Evolutionary conservation across 2,888 invertebrate genomes (phyloP), one percentile per base, ranked within the genome.

Genomic region (Volucella bombylans): DNA sequence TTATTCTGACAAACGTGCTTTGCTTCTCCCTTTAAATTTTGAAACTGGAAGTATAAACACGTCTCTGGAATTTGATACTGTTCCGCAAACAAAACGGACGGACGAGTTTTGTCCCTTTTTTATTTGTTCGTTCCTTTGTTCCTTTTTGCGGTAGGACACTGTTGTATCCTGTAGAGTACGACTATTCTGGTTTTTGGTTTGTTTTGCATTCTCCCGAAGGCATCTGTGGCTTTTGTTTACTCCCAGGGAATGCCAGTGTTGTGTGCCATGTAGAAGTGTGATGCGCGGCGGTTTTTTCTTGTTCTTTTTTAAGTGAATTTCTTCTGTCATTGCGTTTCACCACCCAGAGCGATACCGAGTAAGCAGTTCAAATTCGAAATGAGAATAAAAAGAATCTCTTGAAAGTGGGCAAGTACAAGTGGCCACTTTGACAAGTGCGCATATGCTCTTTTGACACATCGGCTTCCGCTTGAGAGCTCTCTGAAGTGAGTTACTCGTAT

Each of bases 391-490:
- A 69, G 45, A 73, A 39, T 41, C 59, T 12, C 57, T 4, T 69
- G 76, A 67, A 78, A 82, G 78, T 82, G 77, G 71, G 65, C 81
- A 69, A 49, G 81, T 64, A 69, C 73, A 71, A 83, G 79, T 74
- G 80, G 74, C 65, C 55, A 76, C 83, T 80, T 80, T 80, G 74
- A 80, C 83, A 80, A 83, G 83, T 83, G 80, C 80, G 74, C 80
- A 74, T 83, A 74, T 83, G 80, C 83, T 80, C 83, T 83, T 83
- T 83, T 83, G 74, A 83, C 83, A 80, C 80, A 80, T 64, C 80
- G 79, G 64, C 74, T 80, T 74, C 69, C 74, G 69, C 74, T 45
- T 39, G 52, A 80, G 80, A 67, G 79, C 62, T 31, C 61, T 11
- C 80, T 76, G 43, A 80, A 76, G 74, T 79, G 83, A 71, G 69